Evolutionary conservation across 2,113 vertebrate genomes (phyloP).

Genomic region (Channa argus): DNA sequence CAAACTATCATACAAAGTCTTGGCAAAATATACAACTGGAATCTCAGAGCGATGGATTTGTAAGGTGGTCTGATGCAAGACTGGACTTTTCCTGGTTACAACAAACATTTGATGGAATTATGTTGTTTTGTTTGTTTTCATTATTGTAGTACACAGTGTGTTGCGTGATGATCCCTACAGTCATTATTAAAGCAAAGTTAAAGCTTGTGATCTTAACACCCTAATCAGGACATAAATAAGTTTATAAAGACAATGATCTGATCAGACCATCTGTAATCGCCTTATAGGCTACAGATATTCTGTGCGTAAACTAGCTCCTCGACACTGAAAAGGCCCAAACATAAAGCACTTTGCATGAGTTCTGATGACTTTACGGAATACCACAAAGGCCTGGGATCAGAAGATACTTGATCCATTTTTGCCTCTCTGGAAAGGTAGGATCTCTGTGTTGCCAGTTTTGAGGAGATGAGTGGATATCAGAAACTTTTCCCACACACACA

Average conservation of each 20-base stretch:
- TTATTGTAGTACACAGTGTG: constrained; percentile 25
- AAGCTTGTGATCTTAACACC: constrained; percentile 57
- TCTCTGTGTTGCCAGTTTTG: constrained; percentile 48
- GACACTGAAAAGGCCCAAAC: constrained; percentile 55
- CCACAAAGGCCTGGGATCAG: constrained; percentile 35
- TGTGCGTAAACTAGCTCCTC: constrained; percentile 56
- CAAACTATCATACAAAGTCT: constrained; percentile 41
- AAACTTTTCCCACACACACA: constrained; percentile 33
- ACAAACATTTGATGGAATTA: not conserved
- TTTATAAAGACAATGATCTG: constrained; percentile 67
- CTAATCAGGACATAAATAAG: constrained; percentile 60
- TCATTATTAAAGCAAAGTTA: constrained; percentile 56
- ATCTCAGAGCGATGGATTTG: constrained; percentile 23
- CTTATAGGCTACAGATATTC: constrained; percentile 62
- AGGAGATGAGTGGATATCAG: constrained; percentile 76
- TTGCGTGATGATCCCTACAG: constrained; percentile 28
- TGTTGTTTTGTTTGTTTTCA: constrained; percentile 28
- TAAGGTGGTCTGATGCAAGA: constrained; percentile 45
- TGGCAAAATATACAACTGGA: constrained; percentile 4
- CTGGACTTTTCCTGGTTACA: constrained; percentile 9
- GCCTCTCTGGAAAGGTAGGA: constrained; percentile 59
- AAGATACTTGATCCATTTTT: constrained; percentile 37
- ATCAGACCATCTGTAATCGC: constrained; percentile 62
- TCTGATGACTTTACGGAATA: constrained; percentile 24
- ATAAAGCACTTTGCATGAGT: constrained; percentile 33